Percentiles rank a stretch among this genome's conserved stretches.
These are phyloP conservation scores for Amaurobius ferox DNA, from an alignment of 2,888 invertebrate genomes.

Conservation along the genomic window DNA sequence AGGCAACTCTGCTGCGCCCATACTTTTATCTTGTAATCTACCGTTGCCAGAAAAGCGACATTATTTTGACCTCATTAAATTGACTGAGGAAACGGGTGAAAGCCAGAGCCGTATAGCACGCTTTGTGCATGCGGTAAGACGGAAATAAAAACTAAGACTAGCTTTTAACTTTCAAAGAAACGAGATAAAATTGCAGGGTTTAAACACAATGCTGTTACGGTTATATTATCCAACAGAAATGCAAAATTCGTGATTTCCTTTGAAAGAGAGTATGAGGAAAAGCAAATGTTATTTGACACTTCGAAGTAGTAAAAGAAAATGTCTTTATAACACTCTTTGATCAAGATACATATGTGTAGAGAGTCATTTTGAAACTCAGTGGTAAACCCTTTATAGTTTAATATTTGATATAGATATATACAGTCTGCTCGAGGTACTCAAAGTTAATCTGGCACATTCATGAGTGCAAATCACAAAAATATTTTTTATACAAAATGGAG, in stretches of 20 bases:
- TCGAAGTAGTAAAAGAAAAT: too few species aligned
- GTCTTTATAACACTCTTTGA: too few species aligned
- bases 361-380: too few species aligned
- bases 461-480: too few species aligned
- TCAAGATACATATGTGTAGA: too few species aligned
- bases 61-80: constrained; percentile 37
- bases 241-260: background rate
- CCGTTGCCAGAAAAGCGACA: background rate
- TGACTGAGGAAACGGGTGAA: background rate
- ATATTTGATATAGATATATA: too few species aligned
- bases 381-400: too few species aligned
- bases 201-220: background rate
- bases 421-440: too few species aligned
- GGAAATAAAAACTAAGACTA: too few species aligned
- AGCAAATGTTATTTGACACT: background rate
- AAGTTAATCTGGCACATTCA: too few species aligned
- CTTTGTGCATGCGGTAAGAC: background rate
- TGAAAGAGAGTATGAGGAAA: background rate
- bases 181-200: background rate
- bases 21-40: constrained; percentile 33
- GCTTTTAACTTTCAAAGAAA: background rate
- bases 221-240: background rate
- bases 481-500: too few species aligned
- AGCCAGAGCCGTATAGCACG: background rate
- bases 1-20: background rate